phyloP scores from a whole-genome alignment of 2,888 invertebrate genomes.

The Harpagoxenus sublaevis region DNA sequence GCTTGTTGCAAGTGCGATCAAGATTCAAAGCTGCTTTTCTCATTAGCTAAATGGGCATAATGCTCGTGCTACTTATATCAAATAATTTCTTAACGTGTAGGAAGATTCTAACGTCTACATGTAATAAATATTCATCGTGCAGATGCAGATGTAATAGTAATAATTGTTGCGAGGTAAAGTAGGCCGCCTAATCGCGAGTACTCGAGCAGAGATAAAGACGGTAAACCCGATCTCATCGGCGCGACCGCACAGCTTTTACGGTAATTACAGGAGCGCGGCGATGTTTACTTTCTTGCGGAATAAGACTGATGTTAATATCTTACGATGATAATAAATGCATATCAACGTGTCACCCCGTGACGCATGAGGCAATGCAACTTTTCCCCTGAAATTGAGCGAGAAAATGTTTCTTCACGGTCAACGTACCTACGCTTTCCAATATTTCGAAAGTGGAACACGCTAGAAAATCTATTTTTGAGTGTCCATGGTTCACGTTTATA shows the following conservation, averaged over 20 bases:
- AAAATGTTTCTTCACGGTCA: conserved; percentile 34
- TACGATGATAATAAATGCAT: conserved; percentile 17
- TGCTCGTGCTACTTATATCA: neutral
- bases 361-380: conserved; percentile 8
- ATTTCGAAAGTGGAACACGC: conserved; percentile 36
- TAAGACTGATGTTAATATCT: conserved; percentile 26
- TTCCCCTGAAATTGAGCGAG: conserved; percentile 36
- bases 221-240: conserved; percentile 19
- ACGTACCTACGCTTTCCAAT: conserved; percentile 27
- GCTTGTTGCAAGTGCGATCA: conserved; percentile 6
- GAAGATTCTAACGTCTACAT: neutral
- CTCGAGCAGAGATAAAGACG: neutral
- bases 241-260: conserved; percentile 36
- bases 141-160: neutral
- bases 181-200: conserved; percentile 3
- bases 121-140: neutral
- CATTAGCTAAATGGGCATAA: conserved; percentile 4
- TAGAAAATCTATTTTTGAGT: conserved; percentile 32
- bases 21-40: conserved; percentile 16
- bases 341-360: conserved; percentile 5
- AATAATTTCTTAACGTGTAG: neutral
- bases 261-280: conserved; percentile 27
- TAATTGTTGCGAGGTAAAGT: conserved; percentile 13
- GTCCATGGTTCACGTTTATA: neutral
- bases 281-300: conserved; percentile 45